A percentile compares a stretch with the other conserved stretches of the same genome.
phyloP scores from a whole-genome alignment of 2,888 invertebrate species.

The Drosophila ustulata region DNA sequence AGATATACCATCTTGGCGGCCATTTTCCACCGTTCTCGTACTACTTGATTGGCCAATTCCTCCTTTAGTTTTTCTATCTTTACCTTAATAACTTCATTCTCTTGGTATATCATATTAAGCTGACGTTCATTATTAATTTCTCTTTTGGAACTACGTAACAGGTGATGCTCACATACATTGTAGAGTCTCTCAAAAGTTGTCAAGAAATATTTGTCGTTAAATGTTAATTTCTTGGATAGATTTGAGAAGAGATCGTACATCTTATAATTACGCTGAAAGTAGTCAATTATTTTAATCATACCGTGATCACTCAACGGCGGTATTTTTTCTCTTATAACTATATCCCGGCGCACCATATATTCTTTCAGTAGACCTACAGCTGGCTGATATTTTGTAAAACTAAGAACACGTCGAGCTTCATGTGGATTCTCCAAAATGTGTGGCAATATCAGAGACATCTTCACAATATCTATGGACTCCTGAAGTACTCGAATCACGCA shows the following conservation, averaged over 20 bases:
- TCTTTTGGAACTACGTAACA: slow-evolving; percentile 35
- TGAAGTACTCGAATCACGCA: slow-evolving; percentile 38
- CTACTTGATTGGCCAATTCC: slow-evolving; percentile 23
- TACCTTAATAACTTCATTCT: slow-evolving; percentile 44
- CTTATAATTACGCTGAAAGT: slow-evolving; percentile 44
- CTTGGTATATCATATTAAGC: slow-evolving; percentile 49
- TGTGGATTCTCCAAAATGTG: slow-evolving; percentile 39
- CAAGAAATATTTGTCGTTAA: slow-evolving; percentile 36
- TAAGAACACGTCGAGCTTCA: slow-evolving; percentile 1
- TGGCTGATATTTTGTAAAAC: slow-evolving; percentile 30
- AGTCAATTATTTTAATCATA: slow-evolving; percentile 58
- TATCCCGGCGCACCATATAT: slow-evolving; percentile 34
- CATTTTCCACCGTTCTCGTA: slow-evolving; percentile 28
- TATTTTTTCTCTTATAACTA: slow-evolving; percentile 36
- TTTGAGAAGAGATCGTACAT: slow-evolving; percentile 45
- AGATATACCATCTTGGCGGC: slow-evolving; percentile 23
- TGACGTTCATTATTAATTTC: slow-evolving; percentile 48
- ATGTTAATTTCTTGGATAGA: slow-evolving; percentile 10
- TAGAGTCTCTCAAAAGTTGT: slow-evolving; percentile 42
- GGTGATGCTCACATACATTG: slow-evolving; percentile 39
- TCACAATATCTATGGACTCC: slow-evolving; percentile 43
- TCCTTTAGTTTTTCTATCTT: slow-evolving; percentile 24
- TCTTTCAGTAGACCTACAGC: slow-evolving; percentile 44
- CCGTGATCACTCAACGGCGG: slow-evolving; percentile 53
- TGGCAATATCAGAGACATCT: slow-evolving; percentile 53